Evolutionary conservation across 2,888 invertebrate genomes (phyloP).

Genomic region (Macrosoma leucophasiata): DNA sequence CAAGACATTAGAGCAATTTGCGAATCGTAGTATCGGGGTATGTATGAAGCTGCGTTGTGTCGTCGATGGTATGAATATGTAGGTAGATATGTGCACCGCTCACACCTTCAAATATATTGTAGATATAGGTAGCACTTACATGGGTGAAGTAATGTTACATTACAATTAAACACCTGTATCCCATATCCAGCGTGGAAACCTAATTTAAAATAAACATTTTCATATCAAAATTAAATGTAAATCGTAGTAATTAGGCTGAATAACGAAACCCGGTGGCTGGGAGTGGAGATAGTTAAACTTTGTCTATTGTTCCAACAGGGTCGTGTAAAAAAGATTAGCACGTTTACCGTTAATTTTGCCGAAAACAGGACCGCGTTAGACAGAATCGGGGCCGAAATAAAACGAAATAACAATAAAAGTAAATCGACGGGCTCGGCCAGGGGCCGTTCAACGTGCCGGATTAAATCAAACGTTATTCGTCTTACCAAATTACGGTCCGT

Average conservation of each 20-base stretch:
- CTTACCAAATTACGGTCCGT: conserved; percentile 70
- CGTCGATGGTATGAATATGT: too few species aligned
- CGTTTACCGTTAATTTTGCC: conserved; percentile 69
- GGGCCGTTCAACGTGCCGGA: conserved; percentile 59
- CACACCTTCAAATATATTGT: too few species aligned
- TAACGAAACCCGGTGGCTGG: conserved; percentile 44
- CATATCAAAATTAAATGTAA: conserved; percentile 52
- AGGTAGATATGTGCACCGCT: too few species aligned
- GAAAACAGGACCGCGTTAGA: conserved; percentile 67
- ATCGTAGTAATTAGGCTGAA: conserved; percentile 51
- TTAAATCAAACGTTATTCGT: conserved; percentile 73
- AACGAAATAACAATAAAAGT: conserved; percentile 72
- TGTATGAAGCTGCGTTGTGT: too few species aligned
- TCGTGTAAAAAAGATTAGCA: conserved; percentile 69
- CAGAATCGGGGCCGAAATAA: conserved; percentile 50
- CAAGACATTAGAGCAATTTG: too few species aligned
- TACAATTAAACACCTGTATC: too few species aligned
- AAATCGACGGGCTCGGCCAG: conserved; percentile 60
- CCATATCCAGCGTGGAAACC: too few species aligned
- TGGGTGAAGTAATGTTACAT: too few species aligned
- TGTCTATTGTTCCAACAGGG: conserved; percentile 43
- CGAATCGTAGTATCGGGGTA: too few species aligned
- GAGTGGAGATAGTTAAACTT: conserved; percentile 50
- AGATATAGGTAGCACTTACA: too few species aligned
- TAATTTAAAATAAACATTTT: too few species aligned